A percentile compares a stretch with the other conserved stretches of the same genome.
Evolutionary conservation across 2,797 vertebrate genomes (phyloP).

Genomic region (Atherinosoma microstoma): DNA sequence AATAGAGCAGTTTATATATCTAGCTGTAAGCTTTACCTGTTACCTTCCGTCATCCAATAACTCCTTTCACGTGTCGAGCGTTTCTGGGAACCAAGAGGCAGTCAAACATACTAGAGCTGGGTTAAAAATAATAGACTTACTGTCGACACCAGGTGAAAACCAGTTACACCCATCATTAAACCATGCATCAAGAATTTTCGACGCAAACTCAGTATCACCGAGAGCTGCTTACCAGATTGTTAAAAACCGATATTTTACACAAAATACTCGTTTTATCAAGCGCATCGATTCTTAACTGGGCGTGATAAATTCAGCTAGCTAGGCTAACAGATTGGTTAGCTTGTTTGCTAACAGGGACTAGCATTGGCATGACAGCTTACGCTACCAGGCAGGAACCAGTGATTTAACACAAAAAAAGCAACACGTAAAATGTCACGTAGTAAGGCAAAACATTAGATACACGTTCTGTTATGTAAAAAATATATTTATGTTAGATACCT

Average conservation of each 20-base stretch:
- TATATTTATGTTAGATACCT: slow-evolving; percentile 57
- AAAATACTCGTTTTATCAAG: neutral
- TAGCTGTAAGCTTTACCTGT: neutral
- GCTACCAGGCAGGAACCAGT: slow-evolving; percentile 23
- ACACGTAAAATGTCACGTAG: fast-evolving
- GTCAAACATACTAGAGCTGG: fast-evolving
- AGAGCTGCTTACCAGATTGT: neutral
- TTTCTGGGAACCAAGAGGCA: neutral
- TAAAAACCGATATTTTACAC: neutral
- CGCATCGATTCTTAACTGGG: neutral
- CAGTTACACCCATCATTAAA: neutral
- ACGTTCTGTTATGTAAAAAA: neutral
- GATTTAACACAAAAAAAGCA: neutral
- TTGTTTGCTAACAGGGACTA: slow-evolving; percentile 50
- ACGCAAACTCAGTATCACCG: neutral
- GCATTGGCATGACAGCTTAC: slow-evolving; percentile 35
- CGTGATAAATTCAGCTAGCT: neutral
- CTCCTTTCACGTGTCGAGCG: neutral
- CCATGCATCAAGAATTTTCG: slow-evolving; percentile 17
- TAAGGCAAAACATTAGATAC: fast-evolving
- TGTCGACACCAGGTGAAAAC: neutral
- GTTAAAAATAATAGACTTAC: neutral
- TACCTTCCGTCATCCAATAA: neutral
- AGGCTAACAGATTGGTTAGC: slow-evolving; percentile 36
- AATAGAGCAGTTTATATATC: neutral